Conservation (phyloP, 2,888 invertebrate species). For the Pedicia rivosa region DNA sequence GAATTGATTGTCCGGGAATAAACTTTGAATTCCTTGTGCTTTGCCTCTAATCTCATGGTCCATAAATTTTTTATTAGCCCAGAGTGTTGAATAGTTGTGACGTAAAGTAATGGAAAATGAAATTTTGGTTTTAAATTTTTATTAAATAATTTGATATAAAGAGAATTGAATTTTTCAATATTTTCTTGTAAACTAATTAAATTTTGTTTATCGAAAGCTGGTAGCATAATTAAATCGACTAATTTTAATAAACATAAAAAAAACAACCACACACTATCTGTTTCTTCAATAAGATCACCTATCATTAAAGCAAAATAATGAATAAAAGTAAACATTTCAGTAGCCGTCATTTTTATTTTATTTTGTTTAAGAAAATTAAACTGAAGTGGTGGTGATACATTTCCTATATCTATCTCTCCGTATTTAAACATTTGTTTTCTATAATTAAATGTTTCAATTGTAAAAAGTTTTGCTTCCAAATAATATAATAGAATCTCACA, state of each 20-base stretch:
- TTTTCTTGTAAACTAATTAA: neutral
- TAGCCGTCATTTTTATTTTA: neutral
- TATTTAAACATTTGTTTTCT: constrained; percentile 1
- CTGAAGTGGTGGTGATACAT: neutral
- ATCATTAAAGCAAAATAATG: neutral
- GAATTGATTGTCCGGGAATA: no score
- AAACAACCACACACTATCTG: neutral
- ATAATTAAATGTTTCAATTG: neutral
- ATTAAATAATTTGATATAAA: neutral
- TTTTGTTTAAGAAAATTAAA: neutral
- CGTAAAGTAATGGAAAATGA: neutral
- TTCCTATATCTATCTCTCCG: neutral
- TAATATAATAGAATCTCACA: neutral
- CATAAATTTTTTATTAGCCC: neutral
- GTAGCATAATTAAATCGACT: neutral
- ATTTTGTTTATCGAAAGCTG: neutral
- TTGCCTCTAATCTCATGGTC: neutral
- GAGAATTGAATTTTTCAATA: neutral
- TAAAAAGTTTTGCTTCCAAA: neutral
- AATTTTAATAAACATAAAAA: neutral
- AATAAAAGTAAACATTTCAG: neutral
- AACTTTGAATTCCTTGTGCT: no score
- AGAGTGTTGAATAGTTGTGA: neutral
- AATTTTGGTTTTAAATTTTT: neutral
- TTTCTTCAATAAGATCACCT: neutral